Evolutionary conservation across 2,113 vertebrate genomes (phyloP).

Genomic region (Machaerirhynchus nigripectus): DNA sequence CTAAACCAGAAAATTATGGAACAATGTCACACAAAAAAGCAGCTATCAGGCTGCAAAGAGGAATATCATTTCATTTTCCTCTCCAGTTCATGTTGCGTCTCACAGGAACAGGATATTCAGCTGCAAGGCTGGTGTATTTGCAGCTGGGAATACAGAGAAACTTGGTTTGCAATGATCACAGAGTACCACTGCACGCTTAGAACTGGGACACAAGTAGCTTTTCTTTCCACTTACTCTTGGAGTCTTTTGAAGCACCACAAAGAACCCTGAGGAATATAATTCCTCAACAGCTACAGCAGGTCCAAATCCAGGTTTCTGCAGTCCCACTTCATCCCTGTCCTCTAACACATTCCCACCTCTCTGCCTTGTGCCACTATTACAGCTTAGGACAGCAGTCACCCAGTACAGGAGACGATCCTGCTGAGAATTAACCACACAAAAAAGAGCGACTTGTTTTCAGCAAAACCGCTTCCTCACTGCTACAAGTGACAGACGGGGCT

Average conservation of each 20-base stretch:
- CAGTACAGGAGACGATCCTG: neutral
- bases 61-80: neutral
- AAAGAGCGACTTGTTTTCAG: neutral
- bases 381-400: fast-evolving
- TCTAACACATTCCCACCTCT: neutral
- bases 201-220: neutral
- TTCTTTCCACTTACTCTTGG: neutral
- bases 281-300: neutral
- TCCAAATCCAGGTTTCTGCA: neutral
- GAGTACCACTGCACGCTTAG: neutral
- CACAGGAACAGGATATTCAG: neutral
- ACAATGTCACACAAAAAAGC: neutral
- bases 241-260: neutral
- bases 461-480: neutral
- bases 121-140: neutral
- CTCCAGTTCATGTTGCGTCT: neutral
- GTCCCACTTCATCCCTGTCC: neutral
- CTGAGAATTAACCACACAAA: neutral
- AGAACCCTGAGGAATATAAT: neutral
- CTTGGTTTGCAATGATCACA: neutral
- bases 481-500: fast-evolving
- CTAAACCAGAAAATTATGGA: neutral
- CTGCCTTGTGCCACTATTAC: fast-evolving
- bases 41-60: neutral
- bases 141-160: neutral